Evolutionary conservation across 2,888 invertebrate species (phyloP).

Genomic region (Tinea trinotella): DNA sequence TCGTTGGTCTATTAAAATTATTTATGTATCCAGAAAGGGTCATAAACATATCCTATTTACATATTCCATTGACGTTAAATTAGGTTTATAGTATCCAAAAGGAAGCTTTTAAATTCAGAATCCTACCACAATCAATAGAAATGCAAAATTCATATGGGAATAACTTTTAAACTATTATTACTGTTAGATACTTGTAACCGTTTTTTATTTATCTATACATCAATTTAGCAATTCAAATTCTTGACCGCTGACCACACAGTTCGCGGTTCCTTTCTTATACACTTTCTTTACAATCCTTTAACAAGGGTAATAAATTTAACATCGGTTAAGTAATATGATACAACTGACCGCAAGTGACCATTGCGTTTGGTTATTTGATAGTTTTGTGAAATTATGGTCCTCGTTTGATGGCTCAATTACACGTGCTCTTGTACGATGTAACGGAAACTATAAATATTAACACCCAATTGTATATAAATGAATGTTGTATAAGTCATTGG

Average conservation of each 20-base stretch:
- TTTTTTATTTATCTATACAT: not conserved
- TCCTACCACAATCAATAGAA: too few relatives aligned
- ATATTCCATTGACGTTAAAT: not conserved
- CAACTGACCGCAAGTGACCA: constrained; percentile 12
- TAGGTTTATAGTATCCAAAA: not conserved
- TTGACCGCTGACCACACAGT: constrained; percentile 5
- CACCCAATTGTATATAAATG: not conserved
- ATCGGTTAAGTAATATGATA: constrained; percentile 12
- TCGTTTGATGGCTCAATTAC: constrained; percentile 63
- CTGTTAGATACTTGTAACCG: too few relatives aligned
- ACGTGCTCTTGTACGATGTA: constrained; percentile 46
- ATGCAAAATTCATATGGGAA: not conserved
- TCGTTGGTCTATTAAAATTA: too few relatives aligned
- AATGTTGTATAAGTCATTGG: too few relatives aligned
- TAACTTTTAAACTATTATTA: not conserved
- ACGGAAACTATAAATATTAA: constrained; percentile 49
- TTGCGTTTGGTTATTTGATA: constrained; percentile 35
- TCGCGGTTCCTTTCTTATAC: not conserved
- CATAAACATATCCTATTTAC: not conserved
- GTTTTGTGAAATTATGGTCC: constrained; percentile 49
- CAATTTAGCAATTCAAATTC: constrained; percentile 9
- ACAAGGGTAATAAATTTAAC: constrained; percentile 16
- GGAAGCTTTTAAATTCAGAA: too few relatives aligned
- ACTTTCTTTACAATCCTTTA: constrained; percentile 2
- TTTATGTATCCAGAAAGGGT: too few relatives aligned